Evolutionary conservation across 2,797 vertebrate genomes (phyloP).

Genomic region (Poliocrania exsul): DNA sequence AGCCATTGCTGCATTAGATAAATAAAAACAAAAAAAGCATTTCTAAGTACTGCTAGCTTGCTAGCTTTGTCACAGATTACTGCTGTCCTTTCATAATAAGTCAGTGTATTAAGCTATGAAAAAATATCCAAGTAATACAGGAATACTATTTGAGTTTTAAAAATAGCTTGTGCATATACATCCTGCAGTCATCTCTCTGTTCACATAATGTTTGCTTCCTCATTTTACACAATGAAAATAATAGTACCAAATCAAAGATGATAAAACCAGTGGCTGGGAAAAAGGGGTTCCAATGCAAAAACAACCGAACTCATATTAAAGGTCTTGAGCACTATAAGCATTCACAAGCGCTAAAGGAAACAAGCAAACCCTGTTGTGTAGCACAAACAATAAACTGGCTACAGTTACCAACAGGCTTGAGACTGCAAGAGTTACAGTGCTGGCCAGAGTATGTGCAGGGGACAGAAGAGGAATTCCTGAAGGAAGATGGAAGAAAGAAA

Average conservation of each 20-base stretch:
- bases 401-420: neutral
- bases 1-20: neutral
- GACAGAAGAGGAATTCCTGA: neutral
- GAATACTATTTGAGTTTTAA: neutral
- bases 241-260: neutral
- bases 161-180: neutral
- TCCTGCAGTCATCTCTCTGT: neutral
- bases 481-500: neutral
- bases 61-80: neutral
- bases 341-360: neutral
- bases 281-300: neutral
- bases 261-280: neutral
- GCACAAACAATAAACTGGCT: neutral
- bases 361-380: neutral
- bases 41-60: neutral
- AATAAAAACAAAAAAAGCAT: neutral
- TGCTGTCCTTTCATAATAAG: neutral
- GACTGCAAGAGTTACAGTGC: neutral
- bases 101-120: neutral
- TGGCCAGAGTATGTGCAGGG: neutral
- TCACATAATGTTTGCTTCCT: neutral
- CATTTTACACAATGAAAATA: neutral
- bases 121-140: neutral
- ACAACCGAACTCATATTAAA: neutral
- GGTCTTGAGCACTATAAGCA: neutral